Evolutionary conservation across 2,888 invertebrate species (phyloP).

Genomic region (Nebria salina): DNA sequence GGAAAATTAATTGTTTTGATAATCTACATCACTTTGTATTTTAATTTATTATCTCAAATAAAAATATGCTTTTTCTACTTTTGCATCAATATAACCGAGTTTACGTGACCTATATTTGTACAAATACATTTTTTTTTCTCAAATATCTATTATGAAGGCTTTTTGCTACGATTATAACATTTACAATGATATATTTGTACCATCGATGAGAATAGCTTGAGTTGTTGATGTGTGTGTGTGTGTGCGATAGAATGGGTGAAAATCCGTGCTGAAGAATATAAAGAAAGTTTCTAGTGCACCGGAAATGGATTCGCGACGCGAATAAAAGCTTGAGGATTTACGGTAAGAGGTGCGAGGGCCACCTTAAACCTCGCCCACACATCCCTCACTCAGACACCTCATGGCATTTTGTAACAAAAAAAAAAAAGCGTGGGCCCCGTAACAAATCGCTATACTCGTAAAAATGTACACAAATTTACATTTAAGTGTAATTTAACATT

Average conservation of each 20-base stretch:
- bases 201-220: no score
- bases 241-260: neutral
- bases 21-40: neutral
- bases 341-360: slow-evolving; percentile 14
- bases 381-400: neutral
- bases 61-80: neutral
- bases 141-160: no score
- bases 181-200: no score
- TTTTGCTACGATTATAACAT: no score
- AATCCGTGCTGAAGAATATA: slow-evolving; percentile 18
- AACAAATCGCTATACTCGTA: no score
- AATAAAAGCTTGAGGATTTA: slow-evolving; percentile 26
- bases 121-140: no score
- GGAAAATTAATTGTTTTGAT: neutral
- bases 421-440: no score
- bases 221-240: neutral
- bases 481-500: no score
- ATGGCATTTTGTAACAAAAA: neutral
- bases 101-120: no score
- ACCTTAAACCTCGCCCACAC: neutral
- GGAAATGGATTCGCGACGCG: slow-evolving; percentile 23
- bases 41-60: neutral
- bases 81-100: neutral
- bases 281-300: slow-evolving; percentile 6
- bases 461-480: no score